Conservation (phyloP, 2,888 invertebrate species). For the Sphaerophoria taeniata region DNA sequence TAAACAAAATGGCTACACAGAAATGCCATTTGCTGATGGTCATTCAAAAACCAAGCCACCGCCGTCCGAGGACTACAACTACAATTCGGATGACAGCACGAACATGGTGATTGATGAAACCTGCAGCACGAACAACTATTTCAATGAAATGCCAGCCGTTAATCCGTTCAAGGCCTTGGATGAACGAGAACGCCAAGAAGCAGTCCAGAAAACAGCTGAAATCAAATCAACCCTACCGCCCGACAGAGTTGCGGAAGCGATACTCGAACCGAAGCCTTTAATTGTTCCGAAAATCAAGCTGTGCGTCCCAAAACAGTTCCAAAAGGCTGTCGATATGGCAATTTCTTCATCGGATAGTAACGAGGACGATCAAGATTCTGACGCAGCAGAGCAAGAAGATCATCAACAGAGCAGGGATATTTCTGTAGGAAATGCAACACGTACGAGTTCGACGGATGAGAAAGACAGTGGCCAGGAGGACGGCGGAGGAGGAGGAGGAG, state of each 20-base stretch:
- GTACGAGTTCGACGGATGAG: constrained; percentile 41
- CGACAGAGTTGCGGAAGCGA: constrained; percentile 56
- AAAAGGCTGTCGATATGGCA: constrained; percentile 81
- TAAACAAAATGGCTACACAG: constrained; percentile 62
- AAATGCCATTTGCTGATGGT: neutral
- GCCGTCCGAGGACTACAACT: constrained; percentile 32
- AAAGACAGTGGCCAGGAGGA: constrained; percentile 56
- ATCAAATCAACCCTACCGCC: constrained; percentile 56
- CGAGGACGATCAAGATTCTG: constrained; percentile 75
- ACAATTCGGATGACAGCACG: constrained; percentile 76
- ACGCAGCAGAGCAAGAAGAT: neutral
- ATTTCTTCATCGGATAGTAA: constrained; percentile 81
- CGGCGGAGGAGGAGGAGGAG: constrained; percentile 35
- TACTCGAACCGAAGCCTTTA: constrained; percentile 75
- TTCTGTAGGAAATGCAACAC: constrained; percentile 61
- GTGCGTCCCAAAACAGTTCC: constrained; percentile 86
- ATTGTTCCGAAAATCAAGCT: constrained; percentile 88
- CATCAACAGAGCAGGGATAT: constrained; percentile 76
- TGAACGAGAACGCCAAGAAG: constrained; percentile 73
- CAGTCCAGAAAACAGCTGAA: constrained; percentile 38
- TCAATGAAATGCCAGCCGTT: constrained; percentile 42
- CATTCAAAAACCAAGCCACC: neutral
- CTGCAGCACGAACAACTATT: constrained; percentile 71
- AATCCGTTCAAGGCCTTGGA: constrained; percentile 75
- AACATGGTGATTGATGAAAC: constrained; percentile 77